Conservation (phyloP, 1,140 invertebrate species). For the Onthophagus taurus region DNA sequence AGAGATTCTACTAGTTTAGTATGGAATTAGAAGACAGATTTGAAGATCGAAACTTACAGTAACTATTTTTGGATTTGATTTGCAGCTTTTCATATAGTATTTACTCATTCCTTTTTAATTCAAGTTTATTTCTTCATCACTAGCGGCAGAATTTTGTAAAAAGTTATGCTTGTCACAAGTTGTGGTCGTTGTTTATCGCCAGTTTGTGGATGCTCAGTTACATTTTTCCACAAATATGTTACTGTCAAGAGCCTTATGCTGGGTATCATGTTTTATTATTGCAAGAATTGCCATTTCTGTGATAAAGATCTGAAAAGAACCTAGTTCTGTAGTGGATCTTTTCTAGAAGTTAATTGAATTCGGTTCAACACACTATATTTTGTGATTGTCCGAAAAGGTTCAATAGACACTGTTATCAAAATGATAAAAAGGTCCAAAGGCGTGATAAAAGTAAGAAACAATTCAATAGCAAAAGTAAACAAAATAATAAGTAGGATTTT, state of each 20-base stretch:
- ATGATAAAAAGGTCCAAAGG: too few relatives aligned
- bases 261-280: not conserved
- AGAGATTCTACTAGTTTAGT: slow-evolving; percentile 18
- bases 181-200: not conserved
- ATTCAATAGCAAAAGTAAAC: too few relatives aligned
- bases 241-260: not conserved
- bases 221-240: not conserved
- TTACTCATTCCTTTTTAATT: not conserved
- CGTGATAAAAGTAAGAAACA: too few relatives aligned
- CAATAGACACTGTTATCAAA: too few relatives aligned
- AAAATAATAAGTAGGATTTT: too few relatives aligned
- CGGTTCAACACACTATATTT: too few relatives aligned
- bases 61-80: slow-evolving; percentile 12
- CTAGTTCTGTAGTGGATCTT: too few relatives aligned
- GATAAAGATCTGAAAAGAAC: too few relatives aligned
- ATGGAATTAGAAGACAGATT: slow-evolving; percentile 17
- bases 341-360: too few relatives aligned
- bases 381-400: too few relatives aligned
- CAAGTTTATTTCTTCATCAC: not conserved
- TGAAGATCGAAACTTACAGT: slow-evolving; percentile 15
- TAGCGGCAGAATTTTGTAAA: not conserved
- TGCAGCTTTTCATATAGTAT: not conserved
- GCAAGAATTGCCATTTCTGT: too few relatives aligned
- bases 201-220: not conserved
- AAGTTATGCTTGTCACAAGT: not conserved